A percentile compares a stretch with the other conserved stretches of the same genome.
Conservation (phyloP, 2,888 invertebrate species). For the Abrostola triplasia region DNA sequence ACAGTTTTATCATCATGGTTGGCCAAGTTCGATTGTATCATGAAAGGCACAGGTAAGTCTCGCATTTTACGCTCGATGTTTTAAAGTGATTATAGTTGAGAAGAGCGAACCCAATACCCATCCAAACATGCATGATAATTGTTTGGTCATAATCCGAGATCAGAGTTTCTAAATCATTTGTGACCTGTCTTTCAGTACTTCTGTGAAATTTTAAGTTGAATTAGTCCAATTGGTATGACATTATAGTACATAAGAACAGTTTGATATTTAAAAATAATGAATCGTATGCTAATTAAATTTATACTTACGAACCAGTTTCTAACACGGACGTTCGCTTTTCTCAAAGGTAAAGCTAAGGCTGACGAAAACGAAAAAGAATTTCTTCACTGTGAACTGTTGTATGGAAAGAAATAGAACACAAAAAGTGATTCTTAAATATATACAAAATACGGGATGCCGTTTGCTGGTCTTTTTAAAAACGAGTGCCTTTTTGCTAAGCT, state of each 20-base stretch:
- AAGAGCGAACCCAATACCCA: constrained; percentile 41
- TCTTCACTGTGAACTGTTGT: constrained; percentile 34
- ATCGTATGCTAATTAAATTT: too few species aligned
- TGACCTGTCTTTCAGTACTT: too few species aligned
- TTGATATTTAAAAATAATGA: too few species aligned
- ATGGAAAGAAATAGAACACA: background rate
- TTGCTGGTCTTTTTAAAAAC: too few species aligned
- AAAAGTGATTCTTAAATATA: too few species aligned
- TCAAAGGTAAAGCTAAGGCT: constrained; percentile 50
- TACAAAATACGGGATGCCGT: too few species aligned
- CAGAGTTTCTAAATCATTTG: too few species aligned
- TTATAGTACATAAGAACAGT: too few species aligned
- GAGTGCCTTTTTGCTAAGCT: too few species aligned
- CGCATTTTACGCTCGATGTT: constrained; percentile 12
- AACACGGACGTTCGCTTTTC: constrained; percentile 39
- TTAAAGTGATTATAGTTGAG: constrained; percentile 34
- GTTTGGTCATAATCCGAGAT: background rate
- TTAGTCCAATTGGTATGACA: too few species aligned
- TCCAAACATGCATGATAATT: constrained; percentile 1
- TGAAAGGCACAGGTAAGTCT: constrained; percentile 92
- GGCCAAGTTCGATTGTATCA: constrained; percentile 99
- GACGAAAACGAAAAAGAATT: constrained; percentile 54
- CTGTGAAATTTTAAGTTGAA: too few species aligned
- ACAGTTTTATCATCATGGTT: constrained; percentile 99
- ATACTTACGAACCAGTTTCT: constrained; percentile 6